A percentile compares a stretch with the other conserved stretches of the same genome.
Evolutionary conservation across 2,113 vertebrate species (phyloP).

Genomic region (rabbit (Oryctolagus cuniculus)): DNA sequence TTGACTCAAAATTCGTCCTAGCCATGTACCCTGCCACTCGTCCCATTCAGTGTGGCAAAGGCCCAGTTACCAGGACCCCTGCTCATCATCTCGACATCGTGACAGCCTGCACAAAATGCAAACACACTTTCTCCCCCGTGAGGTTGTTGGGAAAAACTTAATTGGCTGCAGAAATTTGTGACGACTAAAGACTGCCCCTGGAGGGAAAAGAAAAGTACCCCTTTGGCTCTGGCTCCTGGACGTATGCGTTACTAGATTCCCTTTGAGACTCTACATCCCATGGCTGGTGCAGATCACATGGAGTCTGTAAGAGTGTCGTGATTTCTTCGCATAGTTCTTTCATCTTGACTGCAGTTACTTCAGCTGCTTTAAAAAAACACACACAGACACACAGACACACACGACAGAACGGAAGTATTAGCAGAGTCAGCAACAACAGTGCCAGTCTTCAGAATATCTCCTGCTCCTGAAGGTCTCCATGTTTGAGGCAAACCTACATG

Average conservation of each 20-base stretch:
- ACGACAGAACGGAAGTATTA: constrained; percentile 26
- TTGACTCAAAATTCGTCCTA: not conserved
- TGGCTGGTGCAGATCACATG: constrained; percentile 3
- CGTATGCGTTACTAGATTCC: not conserved
- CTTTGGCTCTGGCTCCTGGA: constrained; percentile 32
- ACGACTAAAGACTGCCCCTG: not conserved
- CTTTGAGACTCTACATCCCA: not conserved
- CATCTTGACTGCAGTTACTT: constrained; percentile 56
- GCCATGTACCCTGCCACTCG: not conserved
- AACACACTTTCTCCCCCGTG: not conserved
- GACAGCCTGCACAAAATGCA: not conserved
- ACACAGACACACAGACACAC: too few relatives aligned
- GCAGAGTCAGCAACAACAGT: constrained; percentile 51
- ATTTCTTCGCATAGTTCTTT: constrained; percentile 76
- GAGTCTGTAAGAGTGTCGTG: not conserved
- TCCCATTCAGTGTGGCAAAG: not conserved
- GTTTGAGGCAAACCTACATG: not conserved
- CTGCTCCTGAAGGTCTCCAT: constrained; percentile 29
- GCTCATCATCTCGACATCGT: not conserved
- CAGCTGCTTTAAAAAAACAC: constrained; percentile 75
- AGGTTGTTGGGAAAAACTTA: constrained; percentile 60
- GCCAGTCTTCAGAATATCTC: constrained; percentile 34
- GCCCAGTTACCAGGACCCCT: not conserved
- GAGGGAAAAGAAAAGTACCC: not conserved
- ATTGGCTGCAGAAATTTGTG: constrained; percentile 57